phyloP scores from a whole-genome alignment of 1,140 invertebrate genomes.

The Aphis craccivora region DNA sequence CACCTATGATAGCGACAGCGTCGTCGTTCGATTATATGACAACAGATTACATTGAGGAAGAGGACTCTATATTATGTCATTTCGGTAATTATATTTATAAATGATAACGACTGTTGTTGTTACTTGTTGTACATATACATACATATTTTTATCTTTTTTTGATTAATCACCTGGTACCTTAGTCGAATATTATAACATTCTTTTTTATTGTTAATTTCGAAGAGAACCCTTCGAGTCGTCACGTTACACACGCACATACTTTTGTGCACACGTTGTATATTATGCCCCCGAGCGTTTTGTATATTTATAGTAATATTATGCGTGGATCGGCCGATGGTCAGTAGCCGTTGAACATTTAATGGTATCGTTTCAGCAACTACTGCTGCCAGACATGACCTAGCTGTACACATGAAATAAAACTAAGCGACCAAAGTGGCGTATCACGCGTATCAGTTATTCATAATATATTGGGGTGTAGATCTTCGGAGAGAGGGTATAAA shows the following conservation, averaged over 20 bases:
- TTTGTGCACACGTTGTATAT: not conserved
- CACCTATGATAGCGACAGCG: not conserved
- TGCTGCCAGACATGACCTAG: not conserved
- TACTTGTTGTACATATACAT: not conserved
- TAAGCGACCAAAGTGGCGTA: not conserved
- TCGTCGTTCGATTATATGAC: not conserved
- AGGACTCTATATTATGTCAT: not conserved
- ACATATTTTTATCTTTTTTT: conserved; percentile 8
- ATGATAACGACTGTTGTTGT: not conserved
- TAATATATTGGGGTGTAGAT: not conserved
- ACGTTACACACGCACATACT: not conserved
- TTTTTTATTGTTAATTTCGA: not conserved
- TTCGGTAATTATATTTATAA: not conserved
- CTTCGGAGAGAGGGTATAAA: conserved; percentile 33
- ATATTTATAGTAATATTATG: conserved; percentile 20
- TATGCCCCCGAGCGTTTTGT: not conserved
- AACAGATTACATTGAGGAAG: not conserved
- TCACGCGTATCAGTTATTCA: not conserved
- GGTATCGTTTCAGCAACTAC: not conserved
- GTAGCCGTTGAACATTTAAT: not conserved
- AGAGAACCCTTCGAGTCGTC: not conserved
- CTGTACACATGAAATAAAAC: not conserved
- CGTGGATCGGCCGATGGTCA: not conserved
- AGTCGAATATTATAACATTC: not conserved
- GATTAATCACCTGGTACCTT: not conserved